Percentiles rank a stretch among this genome's conserved stretches.
phyloP scores from a whole-genome alignment of 1,140 invertebrate genomes.

The Goniozus legneri region DNA sequence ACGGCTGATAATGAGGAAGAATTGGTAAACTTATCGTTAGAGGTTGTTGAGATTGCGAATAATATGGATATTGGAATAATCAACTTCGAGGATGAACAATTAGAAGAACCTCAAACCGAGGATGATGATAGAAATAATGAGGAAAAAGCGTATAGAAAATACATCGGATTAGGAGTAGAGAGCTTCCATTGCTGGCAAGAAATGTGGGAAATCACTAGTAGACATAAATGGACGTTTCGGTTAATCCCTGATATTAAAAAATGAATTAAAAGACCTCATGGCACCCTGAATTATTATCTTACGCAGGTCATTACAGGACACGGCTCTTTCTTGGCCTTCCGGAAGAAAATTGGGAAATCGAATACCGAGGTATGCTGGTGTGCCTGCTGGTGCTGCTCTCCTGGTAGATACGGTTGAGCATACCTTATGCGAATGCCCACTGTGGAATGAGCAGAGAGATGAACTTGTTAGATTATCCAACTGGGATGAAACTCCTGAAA shows the following conservation, averaged over 20 bases:
- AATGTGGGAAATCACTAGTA: not conserved
- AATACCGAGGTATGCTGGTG: not conserved
- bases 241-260: not conserved
- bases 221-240: not conserved
- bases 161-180: not conserved
- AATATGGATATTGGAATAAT: too few species aligned
- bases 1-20: too few species aligned
- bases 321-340: not conserved
- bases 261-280: not conserved
- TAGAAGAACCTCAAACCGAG: not conserved
- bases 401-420: not conserved
- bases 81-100: too few species aligned
- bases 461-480: not conserved
- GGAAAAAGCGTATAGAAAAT: not conserved
- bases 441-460: not conserved
- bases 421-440: not conserved
- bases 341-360: not conserved
- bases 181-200: not conserved
- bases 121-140: not conserved
- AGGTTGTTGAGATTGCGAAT: too few species aligned
- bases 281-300: not conserved
- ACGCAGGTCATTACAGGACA: not conserved
- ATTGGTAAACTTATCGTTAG: too few species aligned
- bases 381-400: not conserved
- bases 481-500: too few species aligned